phyloP scores from a whole-genome alignment of 2,888 invertebrate genomes.

The Shargacucullia verbasci region DNA sequence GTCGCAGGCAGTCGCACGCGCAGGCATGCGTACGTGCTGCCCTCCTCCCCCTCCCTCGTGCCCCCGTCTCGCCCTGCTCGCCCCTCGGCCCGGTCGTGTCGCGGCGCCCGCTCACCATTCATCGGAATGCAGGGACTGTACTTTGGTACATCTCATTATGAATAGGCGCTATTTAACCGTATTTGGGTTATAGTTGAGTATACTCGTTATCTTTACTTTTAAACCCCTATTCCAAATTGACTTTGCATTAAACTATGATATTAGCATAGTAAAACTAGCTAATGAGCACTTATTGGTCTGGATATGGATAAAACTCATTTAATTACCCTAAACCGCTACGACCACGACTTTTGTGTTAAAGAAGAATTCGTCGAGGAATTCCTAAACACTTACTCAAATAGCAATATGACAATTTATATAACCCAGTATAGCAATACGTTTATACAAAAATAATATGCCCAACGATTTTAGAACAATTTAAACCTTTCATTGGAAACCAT shows the following conservation, averaged over 20 bases:
- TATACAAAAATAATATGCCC: conserved; percentile 2
- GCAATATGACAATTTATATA: not conserved
- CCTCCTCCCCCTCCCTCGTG: conserved; percentile 39
- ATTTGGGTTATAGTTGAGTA: conserved; percentile 64
- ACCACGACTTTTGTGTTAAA: not conserved
- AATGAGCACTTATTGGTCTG: not conserved
- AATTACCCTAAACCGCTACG: conserved; percentile 8
- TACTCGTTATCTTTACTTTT: conserved; percentile 44
- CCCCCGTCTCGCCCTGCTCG: conserved; percentile 42
- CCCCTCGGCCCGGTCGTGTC: conserved; percentile 47
- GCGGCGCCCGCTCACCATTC: conserved; percentile 75
- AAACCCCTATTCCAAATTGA: conserved; percentile 24
- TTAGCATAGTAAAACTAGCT: not conserved
- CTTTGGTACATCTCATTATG: conserved; percentile 79
- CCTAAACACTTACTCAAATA: not conserved
- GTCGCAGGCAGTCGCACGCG: conserved; percentile 78
- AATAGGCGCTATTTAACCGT: conserved; percentile 73
- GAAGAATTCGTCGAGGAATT: not conserved
- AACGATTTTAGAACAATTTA: conserved; percentile 42
- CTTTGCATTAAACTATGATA: conserved; percentile 1
- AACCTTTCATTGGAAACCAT: conserved; percentile 50
- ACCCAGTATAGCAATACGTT: not conserved
- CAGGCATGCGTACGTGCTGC: conserved; percentile 77
- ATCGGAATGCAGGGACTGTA: conserved; percentile 83
- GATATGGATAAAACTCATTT: not conserved